A percentile compares a stretch with the other conserved stretches of the same genome.
phyloP scores from a whole-genome alignment of 2,797 vertebrate species.

The Cyprinella venusta region DNA sequence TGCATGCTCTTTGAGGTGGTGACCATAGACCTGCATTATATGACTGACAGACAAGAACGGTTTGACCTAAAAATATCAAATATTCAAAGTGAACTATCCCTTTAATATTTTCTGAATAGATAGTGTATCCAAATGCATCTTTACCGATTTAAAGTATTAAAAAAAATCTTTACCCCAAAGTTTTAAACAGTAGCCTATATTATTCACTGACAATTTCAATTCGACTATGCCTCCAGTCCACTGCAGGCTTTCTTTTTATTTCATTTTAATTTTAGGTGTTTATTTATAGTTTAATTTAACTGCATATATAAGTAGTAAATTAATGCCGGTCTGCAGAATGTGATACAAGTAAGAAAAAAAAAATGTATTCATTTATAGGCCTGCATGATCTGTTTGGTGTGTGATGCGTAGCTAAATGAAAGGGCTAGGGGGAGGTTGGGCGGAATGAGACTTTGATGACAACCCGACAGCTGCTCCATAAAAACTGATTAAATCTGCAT shows the following conservation, averaged over 20 bases:
- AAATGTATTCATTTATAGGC: not conserved
- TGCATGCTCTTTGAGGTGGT: too few relatives aligned
- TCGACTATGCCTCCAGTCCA: not conserved
- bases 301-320: too few relatives aligned
- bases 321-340: not conserved
- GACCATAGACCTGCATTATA: too few relatives aligned
- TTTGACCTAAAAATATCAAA: too few relatives aligned
- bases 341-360: not conserved
- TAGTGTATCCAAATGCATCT: not conserved
- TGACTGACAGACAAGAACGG: too few relatives aligned
- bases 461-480: constrained; percentile 47
- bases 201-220: not conserved
- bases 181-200: not conserved
- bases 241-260: not conserved
- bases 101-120: too few relatives aligned
- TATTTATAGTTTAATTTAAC: not conserved
- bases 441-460: constrained; percentile 37
- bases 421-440: not conserved
- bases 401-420: constrained; percentile 2
- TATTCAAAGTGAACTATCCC: too few relatives aligned
- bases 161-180: too few relatives aligned
- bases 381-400: constrained; percentile 1
- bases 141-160: not conserved
- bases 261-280: not conserved
- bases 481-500: constrained; percentile 46